Conservation (phyloP, 2,888 invertebrate genomes). For the Myopa testacea region DNA sequence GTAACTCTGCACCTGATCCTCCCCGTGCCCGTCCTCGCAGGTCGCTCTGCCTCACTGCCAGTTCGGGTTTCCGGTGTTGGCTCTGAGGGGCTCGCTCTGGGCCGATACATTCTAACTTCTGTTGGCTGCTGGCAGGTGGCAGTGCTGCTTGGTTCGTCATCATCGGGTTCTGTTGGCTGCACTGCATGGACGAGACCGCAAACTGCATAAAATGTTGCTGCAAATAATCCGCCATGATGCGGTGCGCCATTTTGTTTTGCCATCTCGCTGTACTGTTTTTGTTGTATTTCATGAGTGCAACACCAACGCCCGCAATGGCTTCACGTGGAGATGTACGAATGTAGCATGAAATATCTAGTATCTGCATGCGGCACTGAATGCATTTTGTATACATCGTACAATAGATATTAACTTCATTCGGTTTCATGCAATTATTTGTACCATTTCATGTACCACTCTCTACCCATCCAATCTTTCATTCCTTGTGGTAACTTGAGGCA, state of each 20-base stretch:
- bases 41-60: not conserved
- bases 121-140: conserved; percentile 24
- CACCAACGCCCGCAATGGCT: not conserved
- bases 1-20: conserved; percentile 23
- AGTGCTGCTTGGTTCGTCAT: conserved; percentile 5
- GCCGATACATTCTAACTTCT: not conserved
- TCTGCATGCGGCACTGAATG: no score
- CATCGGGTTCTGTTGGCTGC: not conserved
- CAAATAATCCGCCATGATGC: conserved; percentile 36
- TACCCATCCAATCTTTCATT: no score
- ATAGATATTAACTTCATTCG: not conserved
- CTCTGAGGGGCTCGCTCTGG: no score
- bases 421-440: conserved; percentile 8
- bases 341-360: not conserved
- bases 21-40: not conserved
- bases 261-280: not conserved
- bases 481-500: no score
- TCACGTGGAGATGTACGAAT: not conserved
- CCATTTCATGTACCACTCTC: not conserved
- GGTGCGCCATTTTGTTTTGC: conserved; percentile 36
- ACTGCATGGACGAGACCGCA: conserved; percentile 8
- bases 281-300: not conserved
- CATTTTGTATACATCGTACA: no score
- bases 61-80: not conserved
- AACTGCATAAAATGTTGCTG: conserved; percentile 33